phyloP scores from a whole-genome alignment of 1,140 invertebrate genomes.

The Caenorhabditis tropicalis region DNA sequence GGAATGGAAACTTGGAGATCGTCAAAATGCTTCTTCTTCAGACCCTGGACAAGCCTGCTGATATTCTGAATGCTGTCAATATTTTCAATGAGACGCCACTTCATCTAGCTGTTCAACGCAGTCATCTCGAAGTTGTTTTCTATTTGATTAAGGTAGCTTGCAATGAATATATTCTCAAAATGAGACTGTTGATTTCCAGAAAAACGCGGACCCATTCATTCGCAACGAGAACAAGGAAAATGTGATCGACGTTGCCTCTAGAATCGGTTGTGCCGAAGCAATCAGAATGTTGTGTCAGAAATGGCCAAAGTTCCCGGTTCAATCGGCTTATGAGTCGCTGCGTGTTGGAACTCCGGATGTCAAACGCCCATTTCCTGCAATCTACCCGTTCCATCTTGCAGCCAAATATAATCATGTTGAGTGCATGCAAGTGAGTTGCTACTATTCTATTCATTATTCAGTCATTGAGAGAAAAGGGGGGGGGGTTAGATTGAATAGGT shows the following conservation, averaged over 20 bases:
- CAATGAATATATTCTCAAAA: background rate
- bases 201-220: conserved; percentile 87
- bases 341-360: conserved; percentile 77
- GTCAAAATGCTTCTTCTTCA: conserved; percentile 77
- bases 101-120: conserved; percentile 92
- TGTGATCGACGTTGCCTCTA: conserved; percentile 89
- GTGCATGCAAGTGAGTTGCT: conserved; percentile 77
- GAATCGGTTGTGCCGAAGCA: conserved; percentile 83
- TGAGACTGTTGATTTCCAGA: conserved; percentile 73
- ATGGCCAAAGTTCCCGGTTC: conserved; percentile 63
- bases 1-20: conserved; percentile 85
- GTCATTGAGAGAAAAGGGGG: background rate
- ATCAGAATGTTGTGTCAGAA: conserved; percentile 59
- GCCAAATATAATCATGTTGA: conserved; percentile 90
- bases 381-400: conserved; percentile 88
- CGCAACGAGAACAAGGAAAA: conserved; percentile 88
- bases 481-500: conserved; percentile 3
- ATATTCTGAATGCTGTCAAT: conserved; percentile 78
- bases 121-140: conserved; percentile 86
- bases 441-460: conserved; percentile 35
- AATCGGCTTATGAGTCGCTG: conserved; percentile 79
- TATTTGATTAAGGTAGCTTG: conserved; percentile 79
- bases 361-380: conserved; percentile 75
- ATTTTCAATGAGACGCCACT: conserved; percentile 90
- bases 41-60: conserved; percentile 60